phyloP scores from a whole-genome alignment of 2,797 vertebrate species.

The Cryptoblepharus egeriae region DNA sequence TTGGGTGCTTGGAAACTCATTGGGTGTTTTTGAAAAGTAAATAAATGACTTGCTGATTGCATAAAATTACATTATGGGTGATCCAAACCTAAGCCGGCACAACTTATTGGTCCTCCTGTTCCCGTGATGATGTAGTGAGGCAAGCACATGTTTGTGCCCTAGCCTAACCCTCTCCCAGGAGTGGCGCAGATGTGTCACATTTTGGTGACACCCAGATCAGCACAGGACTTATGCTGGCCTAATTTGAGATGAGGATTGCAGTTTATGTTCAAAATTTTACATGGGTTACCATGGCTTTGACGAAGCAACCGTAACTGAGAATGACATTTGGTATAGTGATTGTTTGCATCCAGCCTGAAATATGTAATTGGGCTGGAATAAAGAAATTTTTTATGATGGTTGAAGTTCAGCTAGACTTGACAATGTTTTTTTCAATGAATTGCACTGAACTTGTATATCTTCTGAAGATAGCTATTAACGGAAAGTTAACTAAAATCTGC shows the following conservation, averaged over 20 bases:
- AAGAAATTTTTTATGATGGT: background rate
- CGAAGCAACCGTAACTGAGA: background rate
- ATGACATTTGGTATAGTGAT: background rate
- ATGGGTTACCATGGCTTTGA: background rate
- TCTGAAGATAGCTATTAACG: background rate
- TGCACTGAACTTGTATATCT: background rate
- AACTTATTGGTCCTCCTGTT: too few relatives aligned
- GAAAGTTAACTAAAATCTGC: conserved; percentile 47
- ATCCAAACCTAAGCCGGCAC: too few relatives aligned
- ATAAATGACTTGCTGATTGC: background rate
- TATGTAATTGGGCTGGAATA: background rate
- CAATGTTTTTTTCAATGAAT: background rate
- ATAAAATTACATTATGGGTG: background rate
- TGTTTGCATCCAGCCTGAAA: background rate
- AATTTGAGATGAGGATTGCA: too few relatives aligned
- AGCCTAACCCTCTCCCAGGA: too few relatives aligned
- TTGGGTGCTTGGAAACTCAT: too few relatives aligned
- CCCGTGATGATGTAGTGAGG: too few relatives aligned
- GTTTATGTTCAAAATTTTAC: too few relatives aligned
- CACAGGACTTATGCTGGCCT: too few relatives aligned
- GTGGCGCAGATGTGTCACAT: too few relatives aligned
- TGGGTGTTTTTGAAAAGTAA: background rate
- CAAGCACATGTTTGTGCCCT: too few relatives aligned
- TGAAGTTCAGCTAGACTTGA: background rate
- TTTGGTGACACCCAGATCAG: too few relatives aligned